Base-by-base conservation (phyloP, 2,888 invertebrate genomes). In the Hyposoter didymator region DNA sequence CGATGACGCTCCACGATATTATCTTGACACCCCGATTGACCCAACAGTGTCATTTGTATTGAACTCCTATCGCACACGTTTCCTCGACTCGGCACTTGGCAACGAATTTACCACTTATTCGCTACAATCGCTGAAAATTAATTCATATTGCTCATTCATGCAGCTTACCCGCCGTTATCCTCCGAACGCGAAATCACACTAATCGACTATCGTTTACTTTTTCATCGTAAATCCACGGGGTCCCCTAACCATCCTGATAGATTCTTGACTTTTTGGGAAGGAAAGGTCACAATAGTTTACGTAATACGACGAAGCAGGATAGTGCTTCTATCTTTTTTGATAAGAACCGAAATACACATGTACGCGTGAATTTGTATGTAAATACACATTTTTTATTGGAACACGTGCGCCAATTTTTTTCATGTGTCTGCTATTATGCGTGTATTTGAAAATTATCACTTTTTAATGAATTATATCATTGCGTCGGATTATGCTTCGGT, bases 231-330 rank as follows among this genome's bases (percentile, higher is more conserved):
- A 69, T 69, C 32, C 14, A 59, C 55, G 19, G 12, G 19, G 22
- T 12, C 43, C 22, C 14, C 45, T 4, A 28, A 64, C 78, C 32
- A 69, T 64, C 52, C 64, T 52, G 69, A 78, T 70, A 73, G 69
- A 74, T 78, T 82, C 28, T 78, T 70, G 78, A 82, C 84, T 78
- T 75, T 39, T 82, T 45, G 45, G 7, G 49, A 62, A 17, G 5
- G 32, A 75, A 67, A 75, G 85, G 85, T 85, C 82, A 73, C 52
- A 4, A 39, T 39, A 52, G 47, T 78, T 85, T 85, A 76, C 79
- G 82, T 79, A 82, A 85, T 66, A 14, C 10, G 19, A 19, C 80
- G 72, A 81, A 78, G 59, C 72, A 19, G 49, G 75, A 80, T 76
- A 76, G 19, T 35, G 49, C 72, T 49, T 35, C 35, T 39, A 52